These are phyloP conservation scores for Arrhamphus sclerolepis DNA, from an alignment of 2,797 vertebrate genomes.

Conservation along the genomic window DNA sequence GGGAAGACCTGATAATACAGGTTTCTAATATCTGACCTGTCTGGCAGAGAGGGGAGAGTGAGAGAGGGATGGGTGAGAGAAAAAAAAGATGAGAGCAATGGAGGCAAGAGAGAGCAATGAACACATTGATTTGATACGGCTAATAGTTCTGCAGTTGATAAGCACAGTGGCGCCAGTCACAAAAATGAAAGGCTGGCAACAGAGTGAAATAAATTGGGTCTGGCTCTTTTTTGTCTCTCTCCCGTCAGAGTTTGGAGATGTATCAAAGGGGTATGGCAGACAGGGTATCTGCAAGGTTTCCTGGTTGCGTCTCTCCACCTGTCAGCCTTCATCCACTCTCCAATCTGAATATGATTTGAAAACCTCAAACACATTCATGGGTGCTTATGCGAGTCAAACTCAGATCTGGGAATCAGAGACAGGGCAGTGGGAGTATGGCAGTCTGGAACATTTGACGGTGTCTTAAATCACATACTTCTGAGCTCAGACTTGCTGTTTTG, in stretches of 20 bases:
- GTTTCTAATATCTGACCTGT: slow-evolving; percentile 81
- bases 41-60: slow-evolving; percentile 53
- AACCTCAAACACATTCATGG: slow-evolving; percentile 43
- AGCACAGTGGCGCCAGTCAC: slow-evolving; percentile 67
- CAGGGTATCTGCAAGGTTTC: slow-evolving; percentile 53
- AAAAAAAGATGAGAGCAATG: slow-evolving; percentile 44
- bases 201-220: slow-evolving; percentile 69
- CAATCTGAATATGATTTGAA: slow-evolving; percentile 44
- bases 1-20: slow-evolving; percentile 81
- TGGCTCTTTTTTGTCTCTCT: slow-evolving; percentile 56
- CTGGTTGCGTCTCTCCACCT: slow-evolving; percentile 71
- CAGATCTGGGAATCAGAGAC: slow-evolving; percentile 30
- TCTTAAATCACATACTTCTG: slow-evolving; percentile 1
- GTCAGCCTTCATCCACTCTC: slow-evolving; percentile 63
- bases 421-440: slow-evolving; percentile 22
- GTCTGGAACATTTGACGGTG: slow-evolving; percentile 10
- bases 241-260: slow-evolving; percentile 62
- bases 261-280: slow-evolving; percentile 62
- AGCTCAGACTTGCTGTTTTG: neutral
- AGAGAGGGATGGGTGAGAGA: slow-evolving; percentile 10
- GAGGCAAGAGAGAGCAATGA: slow-evolving; percentile 67
- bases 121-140: slow-evolving; percentile 78
- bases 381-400: slow-evolving; percentile 48
- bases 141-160: slow-evolving; percentile 79
- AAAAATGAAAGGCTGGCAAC: slow-evolving; percentile 68